Conservation (phyloP, 2,797 vertebrate genomes). For the Hypotaenidia okinawae region DNA sequence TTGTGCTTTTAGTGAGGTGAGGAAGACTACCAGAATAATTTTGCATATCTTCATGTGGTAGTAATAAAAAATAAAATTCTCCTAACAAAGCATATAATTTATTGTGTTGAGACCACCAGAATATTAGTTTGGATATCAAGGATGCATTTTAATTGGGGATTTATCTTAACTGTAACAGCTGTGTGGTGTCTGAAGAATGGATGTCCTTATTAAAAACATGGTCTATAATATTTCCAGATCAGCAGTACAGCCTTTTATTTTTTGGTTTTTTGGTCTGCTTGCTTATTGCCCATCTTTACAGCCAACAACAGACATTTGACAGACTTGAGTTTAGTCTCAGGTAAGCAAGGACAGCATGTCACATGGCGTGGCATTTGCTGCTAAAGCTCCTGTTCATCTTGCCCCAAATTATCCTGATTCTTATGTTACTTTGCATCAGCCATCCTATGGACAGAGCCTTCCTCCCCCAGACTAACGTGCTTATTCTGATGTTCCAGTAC, state of each 20-base stretch:
- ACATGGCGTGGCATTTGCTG: not conserved
- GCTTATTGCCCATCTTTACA: not conserved
- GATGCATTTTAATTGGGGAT: not conserved
- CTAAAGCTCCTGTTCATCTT: not conserved
- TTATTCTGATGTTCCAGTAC: slow-evolving; percentile 75
- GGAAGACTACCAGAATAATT: not conserved
- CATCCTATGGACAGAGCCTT: not conserved
- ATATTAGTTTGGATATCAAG: not conserved
- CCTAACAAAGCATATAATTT: not conserved
- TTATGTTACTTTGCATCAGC: not conserved
- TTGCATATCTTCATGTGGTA: not conserved
- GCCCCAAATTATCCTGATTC: not conserved
- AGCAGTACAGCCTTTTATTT: not conserved
- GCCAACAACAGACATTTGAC: not conserved
- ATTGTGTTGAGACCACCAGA: not conserved
- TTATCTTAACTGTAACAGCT: not conserved
- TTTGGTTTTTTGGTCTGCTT: too few species aligned
- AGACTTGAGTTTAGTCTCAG: not conserved
- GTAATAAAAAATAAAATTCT: not conserved
- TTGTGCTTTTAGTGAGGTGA: not conserved
- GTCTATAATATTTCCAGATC: not conserved
- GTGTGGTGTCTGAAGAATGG: not conserved
- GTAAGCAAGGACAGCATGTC: not conserved
- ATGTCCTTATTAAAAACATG: not conserved
- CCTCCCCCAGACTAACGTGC: not conserved